Percentiles rank a stretch among this genome's conserved stretches.
Evolutionary conservation across 2,888 invertebrate genomes (phyloP).

Genomic region (Macroteleia sp.): DNA sequence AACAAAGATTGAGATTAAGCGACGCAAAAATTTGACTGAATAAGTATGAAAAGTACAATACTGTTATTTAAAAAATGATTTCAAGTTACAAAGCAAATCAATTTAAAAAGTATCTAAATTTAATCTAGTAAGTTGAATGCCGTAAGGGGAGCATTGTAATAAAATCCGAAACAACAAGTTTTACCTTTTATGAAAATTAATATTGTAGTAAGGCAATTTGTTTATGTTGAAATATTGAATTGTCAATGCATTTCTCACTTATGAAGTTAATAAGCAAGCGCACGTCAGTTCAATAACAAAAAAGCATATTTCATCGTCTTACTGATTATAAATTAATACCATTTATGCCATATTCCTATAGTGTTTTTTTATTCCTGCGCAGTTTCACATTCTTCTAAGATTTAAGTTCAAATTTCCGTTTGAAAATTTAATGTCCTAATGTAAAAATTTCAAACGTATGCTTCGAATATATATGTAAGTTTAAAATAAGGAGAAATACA

Average conservation of each 20-base stretch:
- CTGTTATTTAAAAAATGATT: no score
- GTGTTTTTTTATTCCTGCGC: constrained; percentile 22
- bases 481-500: constrained; percentile 43
- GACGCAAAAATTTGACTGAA: no score
- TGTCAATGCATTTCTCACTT: constrained; percentile 1
- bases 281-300: constrained; percentile 1
- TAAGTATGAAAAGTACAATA: no score
- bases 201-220: constrained; percentile 1
- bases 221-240: not conserved
- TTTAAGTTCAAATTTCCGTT: constrained; percentile 38
- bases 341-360: constrained; percentile 25
- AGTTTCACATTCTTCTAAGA: constrained; percentile 36
- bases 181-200: constrained; percentile 9
- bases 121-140: no score
- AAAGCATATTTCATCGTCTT: constrained; percentile 13
- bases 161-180: constrained; percentile 9
- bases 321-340: constrained; percentile 13
- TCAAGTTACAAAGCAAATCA: no score
- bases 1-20: not conserved
- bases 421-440: constrained; percentile 35
- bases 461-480: constrained; percentile 39
- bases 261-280: not conserved
- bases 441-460: constrained; percentile 41
- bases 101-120: no score
- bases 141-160: not conserved